Percentiles rank a stretch among this genome's conserved stretches.
Conservation (phyloP, 2,888 invertebrate species). For the Orthosia cruda region DNA sequence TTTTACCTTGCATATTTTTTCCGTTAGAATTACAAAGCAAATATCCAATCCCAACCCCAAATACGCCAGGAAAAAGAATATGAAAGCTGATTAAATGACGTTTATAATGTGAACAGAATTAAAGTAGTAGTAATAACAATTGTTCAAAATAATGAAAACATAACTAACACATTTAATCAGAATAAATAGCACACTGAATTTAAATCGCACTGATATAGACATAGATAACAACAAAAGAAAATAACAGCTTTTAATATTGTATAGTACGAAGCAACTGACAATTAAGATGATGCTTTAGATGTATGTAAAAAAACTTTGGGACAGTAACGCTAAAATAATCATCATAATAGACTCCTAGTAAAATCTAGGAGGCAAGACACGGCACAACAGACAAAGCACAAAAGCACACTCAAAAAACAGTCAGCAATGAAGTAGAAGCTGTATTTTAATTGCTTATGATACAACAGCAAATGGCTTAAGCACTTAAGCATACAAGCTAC, state of each 20-base stretch:
- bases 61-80: no score
- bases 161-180: slow-evolving; percentile 17
- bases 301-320: slow-evolving; percentile 75
- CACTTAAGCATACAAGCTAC: slow-evolving; percentile 11
- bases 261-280: slow-evolving; percentile 53
- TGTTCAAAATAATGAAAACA: slow-evolving; percentile 5
- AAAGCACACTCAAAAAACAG: slow-evolving; percentile 48
- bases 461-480: not conserved
- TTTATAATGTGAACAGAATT: slow-evolving; percentile 23
- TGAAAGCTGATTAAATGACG: slow-evolving; percentile 23
- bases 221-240: slow-evolving; percentile 10
- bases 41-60: no score
- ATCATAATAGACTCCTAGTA: slow-evolving; percentile 42
- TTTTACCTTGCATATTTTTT: no score
- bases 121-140: slow-evolving; percentile 29
- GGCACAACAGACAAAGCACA: slow-evolving; percentile 61
- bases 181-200: slow-evolving; percentile 31
- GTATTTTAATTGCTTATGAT: slow-evolving; percentile 38
- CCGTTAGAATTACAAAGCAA: no score
- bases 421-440: slow-evolving; percentile 45
- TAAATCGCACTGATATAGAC: slow-evolving; percentile 35
- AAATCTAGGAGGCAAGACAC: slow-evolving; percentile 47
- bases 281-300: slow-evolving; percentile 74
- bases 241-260: slow-evolving; percentile 74
- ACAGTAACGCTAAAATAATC: slow-evolving; percentile 79